phyloP scores from a whole-genome alignment of 2,113 vertebrate species.

The Gnathochromis pfefferi region DNA sequence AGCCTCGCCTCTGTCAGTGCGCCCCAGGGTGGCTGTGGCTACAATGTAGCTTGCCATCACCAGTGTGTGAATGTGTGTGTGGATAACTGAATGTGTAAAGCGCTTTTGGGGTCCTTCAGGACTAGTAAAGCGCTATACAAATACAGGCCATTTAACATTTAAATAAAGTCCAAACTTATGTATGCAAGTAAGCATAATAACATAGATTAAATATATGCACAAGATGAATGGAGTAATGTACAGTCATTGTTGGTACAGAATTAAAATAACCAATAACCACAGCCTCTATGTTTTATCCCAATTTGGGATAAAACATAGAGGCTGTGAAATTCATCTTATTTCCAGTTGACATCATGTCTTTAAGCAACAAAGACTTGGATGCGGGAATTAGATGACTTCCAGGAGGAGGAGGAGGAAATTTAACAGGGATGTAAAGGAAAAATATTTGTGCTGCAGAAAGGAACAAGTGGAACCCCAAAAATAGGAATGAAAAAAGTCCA shows the following conservation, averaged over 20 bases:
- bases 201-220: background rate
- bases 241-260: background rate
- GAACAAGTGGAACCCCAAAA: background rate
- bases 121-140: background rate
- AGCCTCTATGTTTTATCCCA: background rate
- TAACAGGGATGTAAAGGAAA: background rate
- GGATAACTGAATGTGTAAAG: background rate
- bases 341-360: background rate
- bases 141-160: background rate
- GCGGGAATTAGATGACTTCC: background rate
- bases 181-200: background rate
- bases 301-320: background rate
- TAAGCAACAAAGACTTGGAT: background rate
- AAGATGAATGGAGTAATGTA: background rate
- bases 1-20: background rate
- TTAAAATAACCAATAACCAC: background rate
- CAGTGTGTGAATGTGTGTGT: background rate
- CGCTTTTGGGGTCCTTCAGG: background rate
- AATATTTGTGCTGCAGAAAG: background rate
- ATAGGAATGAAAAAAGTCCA: background rate
- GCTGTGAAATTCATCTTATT: background rate
- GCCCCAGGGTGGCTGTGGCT: background rate
- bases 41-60: background rate
- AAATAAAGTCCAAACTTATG: background rate
- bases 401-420: background rate